These are phyloP conservation scores for Dryococelus australis DNA, from an alignment of 2,888 invertebrate genomes.

Conservation along the genomic window DNA sequence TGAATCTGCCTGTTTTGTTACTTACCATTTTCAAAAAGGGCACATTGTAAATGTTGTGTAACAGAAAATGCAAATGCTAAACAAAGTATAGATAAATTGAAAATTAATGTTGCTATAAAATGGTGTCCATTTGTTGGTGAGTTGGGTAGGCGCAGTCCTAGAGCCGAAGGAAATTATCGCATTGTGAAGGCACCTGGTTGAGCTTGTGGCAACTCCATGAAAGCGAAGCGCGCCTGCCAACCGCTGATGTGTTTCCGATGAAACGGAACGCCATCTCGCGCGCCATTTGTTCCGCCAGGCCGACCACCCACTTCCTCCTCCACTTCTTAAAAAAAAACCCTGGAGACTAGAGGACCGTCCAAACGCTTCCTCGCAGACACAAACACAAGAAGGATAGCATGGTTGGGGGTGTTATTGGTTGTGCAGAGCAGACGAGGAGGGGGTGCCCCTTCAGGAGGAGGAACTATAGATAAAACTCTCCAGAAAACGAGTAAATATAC, in stretches of 20 bases:
- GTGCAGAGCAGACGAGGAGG: background rate
- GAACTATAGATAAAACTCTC: constrained; percentile 25
- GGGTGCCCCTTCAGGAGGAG: background rate
- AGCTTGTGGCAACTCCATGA: background rate
- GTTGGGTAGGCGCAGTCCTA: too few relatives aligned
- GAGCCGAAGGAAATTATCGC: too few relatives aligned
- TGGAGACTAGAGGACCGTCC: background rate
- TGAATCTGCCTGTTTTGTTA: too few relatives aligned
- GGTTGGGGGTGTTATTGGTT: constrained; percentile 23
- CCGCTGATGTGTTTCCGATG: constrained; percentile 9
- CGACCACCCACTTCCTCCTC: background rate
- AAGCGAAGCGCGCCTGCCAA: background rate
- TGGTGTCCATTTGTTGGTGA: too few relatives aligned
- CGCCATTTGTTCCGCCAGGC: constrained; percentile 22
- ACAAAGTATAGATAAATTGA: too few relatives aligned
- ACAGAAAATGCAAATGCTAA: too few relatives aligned
- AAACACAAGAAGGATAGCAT: constrained; percentile 20
- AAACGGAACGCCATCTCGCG: background rate
- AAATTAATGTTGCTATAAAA: too few relatives aligned
- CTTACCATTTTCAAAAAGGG: too few relatives aligned
- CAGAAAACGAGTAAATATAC: constrained; percentile 54
- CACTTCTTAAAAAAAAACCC: background rate
- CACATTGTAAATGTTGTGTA: too few relatives aligned
- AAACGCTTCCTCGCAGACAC: constrained; percentile 23
- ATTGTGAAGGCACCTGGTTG: background rate